A percentile compares a stretch with the other conserved stretches of the same genome.
Conservation (phyloP, 2,797 vertebrate genomes). For the Sebastes cheni region DNA sequence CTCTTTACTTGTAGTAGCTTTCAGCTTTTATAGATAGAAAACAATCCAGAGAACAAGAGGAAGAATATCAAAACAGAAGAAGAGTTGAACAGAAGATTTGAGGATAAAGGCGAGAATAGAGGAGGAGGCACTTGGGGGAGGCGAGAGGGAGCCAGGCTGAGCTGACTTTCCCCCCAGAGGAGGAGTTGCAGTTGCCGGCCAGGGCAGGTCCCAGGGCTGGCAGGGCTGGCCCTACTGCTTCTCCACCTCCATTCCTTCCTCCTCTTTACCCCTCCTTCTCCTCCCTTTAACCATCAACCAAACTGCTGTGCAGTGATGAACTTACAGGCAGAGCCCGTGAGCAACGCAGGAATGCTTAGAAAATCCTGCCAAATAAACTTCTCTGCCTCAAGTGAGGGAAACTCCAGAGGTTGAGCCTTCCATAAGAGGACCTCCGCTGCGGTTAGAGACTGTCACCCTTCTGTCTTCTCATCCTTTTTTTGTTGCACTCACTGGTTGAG, state of each 20-base stretch:
- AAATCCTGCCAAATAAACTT: conserved; percentile 61
- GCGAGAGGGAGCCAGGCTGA: conserved; percentile 70
- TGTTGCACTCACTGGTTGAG: conserved; percentile 81
- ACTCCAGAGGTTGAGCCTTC: conserved; percentile 58
- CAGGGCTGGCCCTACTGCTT: conserved; percentile 84
- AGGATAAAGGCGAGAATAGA: conserved; percentile 27
- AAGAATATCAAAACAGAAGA: conserved; percentile 14
- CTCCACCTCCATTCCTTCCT: conserved; percentile 79
- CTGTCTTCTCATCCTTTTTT: conserved; percentile 29
- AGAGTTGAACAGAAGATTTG: conserved; percentile 14
- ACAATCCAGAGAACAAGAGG: conserved; percentile 17
- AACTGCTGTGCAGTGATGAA: conserved; percentile 84
- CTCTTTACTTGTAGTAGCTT: conserved; percentile 13
- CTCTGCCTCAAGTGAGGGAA: conserved; percentile 44
- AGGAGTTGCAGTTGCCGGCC: conserved; percentile 81
- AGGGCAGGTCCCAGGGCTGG: conserved; percentile 80
- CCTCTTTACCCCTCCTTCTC: conserved; percentile 66
- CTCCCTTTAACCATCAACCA: conserved; percentile 51
- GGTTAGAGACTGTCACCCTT: conserved; percentile 14
- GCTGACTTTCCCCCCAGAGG: conserved; percentile 76
- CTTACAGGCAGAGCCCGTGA: conserved; percentile 68
- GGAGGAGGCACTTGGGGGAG: conserved; percentile 40
- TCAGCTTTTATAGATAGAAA: conserved; percentile 26
- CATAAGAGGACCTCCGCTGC: conserved; percentile 44
- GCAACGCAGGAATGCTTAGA: conserved; percentile 63